Base-by-base conservation (phyloP, 2,888 invertebrate species). In the Empis stercorea region DNA sequence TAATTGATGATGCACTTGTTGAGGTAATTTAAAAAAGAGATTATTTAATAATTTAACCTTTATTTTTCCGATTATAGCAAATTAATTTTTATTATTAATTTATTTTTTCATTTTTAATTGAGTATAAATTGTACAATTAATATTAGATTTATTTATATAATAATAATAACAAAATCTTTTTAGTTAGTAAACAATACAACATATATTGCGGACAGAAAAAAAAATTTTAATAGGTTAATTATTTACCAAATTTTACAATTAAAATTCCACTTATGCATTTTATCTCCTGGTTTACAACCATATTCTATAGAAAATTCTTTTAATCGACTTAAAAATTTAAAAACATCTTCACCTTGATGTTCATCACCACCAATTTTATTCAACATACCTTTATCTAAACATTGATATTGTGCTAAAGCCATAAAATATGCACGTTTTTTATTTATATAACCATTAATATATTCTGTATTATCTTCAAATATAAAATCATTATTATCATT, bases 1-100 rank as follows among this genome's bases (percentile, higher is more conserved):
- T 95, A 53, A 87, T 95, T 50, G 91, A 91, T 56, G 94, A 95
- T 66, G 92, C 94, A 4, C 73, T 95, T 7, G 87, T 93, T 9
- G 89, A 88, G 75, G 67, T 68, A 48, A 50, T 58, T 49, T 30
- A n/a, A n/a, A n/a, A n/a, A n/a, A n/a, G n/a, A n/a, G n/a, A n/a
- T n/a, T n/a, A n/a, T n/a, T n/a, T n/a, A n/a, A n/a, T n/a, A n/a
- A n/a, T n/a, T n/a, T n/a, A n/a, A n/a, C n/a, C n/a, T n/a, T n/a
- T n/a, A n/a, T n/a, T n/a, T n/a, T n/a, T n/a, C n/a, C n/a, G n/a
- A n/a, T n/a, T n/a, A n/a, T n/a, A n/a, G n/a, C n/a, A n/a, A n/a
- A n/a, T n/a, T n/a, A n/a, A n/a, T n/a, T n/a, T n/a, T n/a, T n/a
- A n/a, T n/a, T n/a, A n/a, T n/a, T n/a, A n/a, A n/a, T n/a, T n/a